phyloP scores from a whole-genome alignment of 2,888 invertebrate species.

The Emmelina monodactyla region DNA sequence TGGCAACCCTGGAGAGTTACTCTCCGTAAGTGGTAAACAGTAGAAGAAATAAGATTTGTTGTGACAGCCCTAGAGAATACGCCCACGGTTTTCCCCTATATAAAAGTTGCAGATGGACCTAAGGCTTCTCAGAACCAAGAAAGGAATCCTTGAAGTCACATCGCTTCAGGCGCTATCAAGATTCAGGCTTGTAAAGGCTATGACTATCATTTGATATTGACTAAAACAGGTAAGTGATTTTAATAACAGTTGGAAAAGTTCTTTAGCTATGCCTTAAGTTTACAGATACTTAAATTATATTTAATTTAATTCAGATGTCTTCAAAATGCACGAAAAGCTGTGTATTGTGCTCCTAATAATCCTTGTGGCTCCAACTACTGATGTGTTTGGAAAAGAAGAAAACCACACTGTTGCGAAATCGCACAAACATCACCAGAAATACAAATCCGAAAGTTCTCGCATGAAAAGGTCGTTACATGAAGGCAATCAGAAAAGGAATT shows the following conservation, averaged over 20 bases:
- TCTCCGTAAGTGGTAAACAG: too few species aligned
- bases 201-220: neutral
- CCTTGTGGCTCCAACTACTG: constrained; percentile 31
- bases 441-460: constrained; percentile 24
- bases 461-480: constrained; percentile 33
- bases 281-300: too few species aligned
- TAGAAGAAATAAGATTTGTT: constrained; percentile 34
- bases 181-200: neutral
- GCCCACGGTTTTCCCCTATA: constrained; percentile 32
- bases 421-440: constrained; percentile 21
- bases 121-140: constrained; percentile 22
- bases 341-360: constrained; percentile 26
- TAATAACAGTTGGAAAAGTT: too few species aligned
- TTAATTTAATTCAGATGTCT: constrained; percentile 28
- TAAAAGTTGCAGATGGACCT: constrained; percentile 28
- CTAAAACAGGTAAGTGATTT: neutral
- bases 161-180: neutral
- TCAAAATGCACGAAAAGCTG: constrained; percentile 35
- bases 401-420: constrained; percentile 24
- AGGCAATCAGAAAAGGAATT: constrained; percentile 29
- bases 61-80: constrained; percentile 41
- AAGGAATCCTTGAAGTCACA: constrained; percentile 14
- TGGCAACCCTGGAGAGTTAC: constrained; percentile 24
- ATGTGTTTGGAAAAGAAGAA: constrained; percentile 33
- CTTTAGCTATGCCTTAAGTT: too few species aligned